Percentiles rank a stretch among this genome's conserved stretches.
Conservation (phyloP, 2,888 invertebrate genomes). For the Tiphia femorata region DNA sequence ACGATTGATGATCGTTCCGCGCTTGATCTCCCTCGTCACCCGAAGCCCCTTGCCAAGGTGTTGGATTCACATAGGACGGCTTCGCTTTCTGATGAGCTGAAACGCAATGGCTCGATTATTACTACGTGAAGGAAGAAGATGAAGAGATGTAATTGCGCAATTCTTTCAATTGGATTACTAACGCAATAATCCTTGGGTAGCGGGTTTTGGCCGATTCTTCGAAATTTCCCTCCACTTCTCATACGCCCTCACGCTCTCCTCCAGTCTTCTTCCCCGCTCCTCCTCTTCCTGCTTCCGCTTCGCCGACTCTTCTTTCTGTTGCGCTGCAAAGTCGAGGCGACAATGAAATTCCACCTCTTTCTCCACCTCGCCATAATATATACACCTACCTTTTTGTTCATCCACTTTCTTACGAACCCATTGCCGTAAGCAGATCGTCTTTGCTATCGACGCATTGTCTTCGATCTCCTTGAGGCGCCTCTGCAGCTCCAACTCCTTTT, state of each 20-base stretch:
- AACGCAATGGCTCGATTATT: constrained; percentile 1
- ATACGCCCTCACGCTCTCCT: constrained; percentile 74
- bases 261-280: constrained; percentile 70
- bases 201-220: constrained; percentile 75
- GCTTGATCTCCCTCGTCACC: constrained; percentile 46
- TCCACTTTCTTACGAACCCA: constrained; percentile 76
- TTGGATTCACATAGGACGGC: constrained; percentile 77
- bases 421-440: constrained; percentile 58
- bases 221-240: constrained; percentile 75
- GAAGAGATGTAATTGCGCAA: background rate
- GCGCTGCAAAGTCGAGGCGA: constrained; percentile 29
- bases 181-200: constrained; percentile 75
- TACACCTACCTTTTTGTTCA: constrained; percentile 72
- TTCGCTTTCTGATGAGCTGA: constrained; percentile 77
- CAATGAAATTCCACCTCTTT: background rate
- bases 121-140: background rate
- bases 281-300: constrained; percentile 71
- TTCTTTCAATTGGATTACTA: constrained; percentile 57
- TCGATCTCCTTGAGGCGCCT: constrained; percentile 62
- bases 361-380: background rate
- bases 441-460: constrained; percentile 52
- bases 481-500: constrained; percentile 70
- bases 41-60: constrained; percentile 74
- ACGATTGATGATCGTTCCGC: background rate
- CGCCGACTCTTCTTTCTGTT: constrained; percentile 69